Evolutionary conservation across 2,797 vertebrate species (phyloP).

Genomic region (Rhinoraja longicauda): DNA sequence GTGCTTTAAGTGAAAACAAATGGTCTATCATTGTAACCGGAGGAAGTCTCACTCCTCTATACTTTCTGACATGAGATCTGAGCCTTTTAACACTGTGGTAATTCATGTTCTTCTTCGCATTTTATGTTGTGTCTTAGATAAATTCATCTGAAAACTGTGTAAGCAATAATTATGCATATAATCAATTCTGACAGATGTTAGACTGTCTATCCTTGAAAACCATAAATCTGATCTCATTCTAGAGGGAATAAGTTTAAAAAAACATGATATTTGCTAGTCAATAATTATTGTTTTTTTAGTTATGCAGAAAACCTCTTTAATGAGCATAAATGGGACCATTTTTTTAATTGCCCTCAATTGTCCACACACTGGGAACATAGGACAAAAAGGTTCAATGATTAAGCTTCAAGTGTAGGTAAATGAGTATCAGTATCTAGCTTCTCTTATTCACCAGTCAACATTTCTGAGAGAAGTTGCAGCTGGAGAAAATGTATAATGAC

Average conservation of each 20-base stretch:
- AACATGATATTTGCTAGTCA: background rate
- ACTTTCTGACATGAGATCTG: background rate
- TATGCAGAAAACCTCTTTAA: too few relatives aligned
- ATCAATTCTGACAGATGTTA: background rate
- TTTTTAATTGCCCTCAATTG: background rate
- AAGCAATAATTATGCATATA: background rate
- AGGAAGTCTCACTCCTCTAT: background rate
- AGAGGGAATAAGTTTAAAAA: background rate
- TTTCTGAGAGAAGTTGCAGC: background rate
- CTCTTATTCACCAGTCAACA: background rate
- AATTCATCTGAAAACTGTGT: background rate
- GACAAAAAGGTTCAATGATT: background rate
- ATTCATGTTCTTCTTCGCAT: background rate
- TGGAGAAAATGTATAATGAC: background rate
- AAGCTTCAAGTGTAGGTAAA: background rate
- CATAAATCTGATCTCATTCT: background rate
- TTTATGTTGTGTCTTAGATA: background rate
- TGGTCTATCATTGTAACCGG: constrained; percentile 40
- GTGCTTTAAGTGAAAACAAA: constrained; percentile 45
- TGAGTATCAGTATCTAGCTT: background rate
- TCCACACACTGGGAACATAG: background rate
- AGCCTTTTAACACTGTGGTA: background rate
- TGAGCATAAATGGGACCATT: background rate
- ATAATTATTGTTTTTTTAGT: background rate
- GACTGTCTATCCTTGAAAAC: background rate